Evolutionary conservation across 2,888 invertebrate genomes (phyloP), one percentile per base, ranked within the genome.

Genomic region (Chirona hameri): DNA sequence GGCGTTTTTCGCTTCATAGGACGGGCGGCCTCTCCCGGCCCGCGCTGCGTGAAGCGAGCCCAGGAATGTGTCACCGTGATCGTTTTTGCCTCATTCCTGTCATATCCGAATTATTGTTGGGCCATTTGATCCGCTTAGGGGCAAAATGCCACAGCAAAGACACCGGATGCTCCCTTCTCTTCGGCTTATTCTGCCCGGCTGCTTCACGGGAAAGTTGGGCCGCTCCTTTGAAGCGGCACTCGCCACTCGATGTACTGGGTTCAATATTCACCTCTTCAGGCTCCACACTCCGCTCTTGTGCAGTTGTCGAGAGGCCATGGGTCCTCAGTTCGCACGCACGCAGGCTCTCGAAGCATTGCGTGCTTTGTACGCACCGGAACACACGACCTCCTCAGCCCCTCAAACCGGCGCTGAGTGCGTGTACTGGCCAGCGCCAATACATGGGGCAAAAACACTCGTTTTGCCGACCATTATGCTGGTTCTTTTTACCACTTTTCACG

Each of bases 101-200:
- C 76, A 76, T 76, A 76, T 39, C 21, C 76, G 27, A 76, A 76
- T 76, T 76, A 39, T 76, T 76, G 39, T 76, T 76, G 76, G 76
- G 76, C 76, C 76, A 76, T 76, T 76, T 76, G 76, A 76, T 76
- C 76, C 76, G 76, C 76, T 76, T 76, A 76, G 39, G 39, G 76
- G 39, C 21, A 39, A 76, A 76, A 76, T 39, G 76, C 76, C 76
- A 76, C 39, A 76, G 39, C 76, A 76, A 76, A 76, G 76, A 2
- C 21, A 15, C 76, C 76, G 76, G 76, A 76, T 76, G 76, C 76
- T 76, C 76, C 76, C 29, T 76, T 76, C 31, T 39, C 15, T 5
- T 39, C 21, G 76, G 76, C 14, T 76, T 39, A 76, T 76, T 76
- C 39, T 15, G 76, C 39, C 3, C 27, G 69, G 4, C 15, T 29